Percentiles rank a stretch among this genome's conserved stretches.
phyloP scores from a whole-genome alignment of 2,888 invertebrate genomes.

The Perizoma affinitatum region DNA sequence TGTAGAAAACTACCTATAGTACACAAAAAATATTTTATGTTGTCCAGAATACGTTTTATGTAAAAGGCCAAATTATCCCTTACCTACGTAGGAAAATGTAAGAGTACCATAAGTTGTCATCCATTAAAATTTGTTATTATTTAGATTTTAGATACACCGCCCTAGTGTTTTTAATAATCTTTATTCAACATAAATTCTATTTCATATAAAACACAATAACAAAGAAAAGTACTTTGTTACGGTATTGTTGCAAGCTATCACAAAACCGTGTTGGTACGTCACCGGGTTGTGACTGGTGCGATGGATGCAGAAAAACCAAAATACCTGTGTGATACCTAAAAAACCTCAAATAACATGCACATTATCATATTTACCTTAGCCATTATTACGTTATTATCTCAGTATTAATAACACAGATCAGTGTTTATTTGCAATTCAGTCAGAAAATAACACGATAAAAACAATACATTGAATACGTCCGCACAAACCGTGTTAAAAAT shows the following conservation, averaged over 20 bases:
- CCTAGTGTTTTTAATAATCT: too few species aligned
- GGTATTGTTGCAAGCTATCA: slow-evolving; percentile 36
- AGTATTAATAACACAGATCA: slow-evolving; percentile 40
- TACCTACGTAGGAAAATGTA: too few species aligned
- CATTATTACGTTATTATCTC: slow-evolving; percentile 55
- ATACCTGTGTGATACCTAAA: slow-evolving; percentile 30
- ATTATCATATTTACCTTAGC: slow-evolving; percentile 68
- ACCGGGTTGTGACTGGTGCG: slow-evolving; percentile 54
- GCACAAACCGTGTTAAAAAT: slow-evolving; percentile 65
- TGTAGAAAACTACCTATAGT: too few species aligned
- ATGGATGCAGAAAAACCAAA: slow-evolving; percentile 46
- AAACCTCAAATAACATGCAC: slow-evolving; percentile 21
- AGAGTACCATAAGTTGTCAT: too few species aligned
- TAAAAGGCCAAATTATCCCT: too few species aligned
- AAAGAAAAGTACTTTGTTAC: too few species aligned
- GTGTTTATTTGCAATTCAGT: slow-evolving; percentile 59
- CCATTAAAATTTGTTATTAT: too few species aligned
- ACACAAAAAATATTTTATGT: too few species aligned
- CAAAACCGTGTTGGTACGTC: slow-evolving; percentile 52
- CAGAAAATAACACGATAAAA: slow-evolving; percentile 60
- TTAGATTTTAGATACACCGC: too few species aligned
- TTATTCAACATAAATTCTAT: too few species aligned
- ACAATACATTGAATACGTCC: slow-evolving; percentile 52
- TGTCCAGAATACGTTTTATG: too few species aligned
- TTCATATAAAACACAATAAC: too few species aligned